Evolutionary conservation across 2,888 invertebrate species (phyloP), one percentile per base, ranked within the genome.

Genomic region (Galeopsomyia nigrocyanea): DNA sequence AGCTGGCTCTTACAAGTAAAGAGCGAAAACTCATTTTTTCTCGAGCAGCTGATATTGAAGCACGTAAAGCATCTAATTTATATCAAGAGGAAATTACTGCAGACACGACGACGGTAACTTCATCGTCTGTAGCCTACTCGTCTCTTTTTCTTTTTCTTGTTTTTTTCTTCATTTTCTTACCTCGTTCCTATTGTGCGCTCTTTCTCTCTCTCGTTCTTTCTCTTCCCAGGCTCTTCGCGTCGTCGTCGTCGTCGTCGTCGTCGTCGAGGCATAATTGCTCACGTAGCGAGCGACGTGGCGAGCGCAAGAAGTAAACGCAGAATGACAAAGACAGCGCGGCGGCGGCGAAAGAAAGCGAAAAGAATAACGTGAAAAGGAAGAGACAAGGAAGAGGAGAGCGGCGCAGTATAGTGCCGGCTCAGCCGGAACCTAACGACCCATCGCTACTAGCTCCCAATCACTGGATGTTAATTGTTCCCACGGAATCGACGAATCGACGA

Each of bases 371-470:
- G 76, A 77, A 26, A 26, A 26, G 26, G 75, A 19, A 47, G 60
- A 16, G 77, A 78, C 78, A 77, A 78, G 77, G 76, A 75, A 77
- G 75, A 76, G 77, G 77, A 79, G 46, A 49, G 39, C 19, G 57
- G 55, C 22, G 31, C 3, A 47, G 55, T 26, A 16, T 80, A 77
- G 79, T 80, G 82, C 82, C 69, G 76, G 82, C 80, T 83, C 82
- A 82, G 83, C 82, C 80, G 76, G 82, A 82, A 80, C 79, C 79
- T 81, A 82, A 83, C 82, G 82, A 82, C 79, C 79, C 77, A 79
- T 79, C 78, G 79, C 75, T 26, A 26, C 76, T 39, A 75, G 77
- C 73, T 77, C 75, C 79, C 80, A 80, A 81, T 82, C 80, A 81
- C 80, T 81, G 79, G 81, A 81, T 81, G 82, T 82, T 82, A 82